Conservation (phyloP, 2,113 vertebrate species). For the Amphiprion percula region DNA sequence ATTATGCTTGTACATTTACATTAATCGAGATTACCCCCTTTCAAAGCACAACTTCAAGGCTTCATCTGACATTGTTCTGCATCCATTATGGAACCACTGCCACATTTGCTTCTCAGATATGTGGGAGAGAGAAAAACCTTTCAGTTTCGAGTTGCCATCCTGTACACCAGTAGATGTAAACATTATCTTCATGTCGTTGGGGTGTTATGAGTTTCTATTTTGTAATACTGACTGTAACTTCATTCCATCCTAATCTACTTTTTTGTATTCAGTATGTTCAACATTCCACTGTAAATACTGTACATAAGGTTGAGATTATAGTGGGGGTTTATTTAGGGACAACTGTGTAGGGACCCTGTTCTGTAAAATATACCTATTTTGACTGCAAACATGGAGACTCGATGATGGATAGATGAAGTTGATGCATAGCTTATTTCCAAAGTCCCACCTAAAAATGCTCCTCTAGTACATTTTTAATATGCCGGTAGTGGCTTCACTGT, state of each 20-base stretch:
- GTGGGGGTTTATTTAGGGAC: slow-evolving; percentile 75
- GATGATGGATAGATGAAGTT: slow-evolving; percentile 60
- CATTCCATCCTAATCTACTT: slow-evolving; percentile 80
- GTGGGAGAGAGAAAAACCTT: slow-evolving; percentile 25
- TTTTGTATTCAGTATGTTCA: slow-evolving; percentile 79
- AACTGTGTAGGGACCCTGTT: slow-evolving; percentile 64
- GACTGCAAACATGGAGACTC: slow-evolving; percentile 73
- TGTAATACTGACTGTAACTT: slow-evolving; percentile 74
- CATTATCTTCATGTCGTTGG: slow-evolving; percentile 69
- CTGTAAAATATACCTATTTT: slow-evolving; percentile 74
- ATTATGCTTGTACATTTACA: slow-evolving; percentile 29
- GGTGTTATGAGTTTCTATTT: slow-evolving; percentile 70
- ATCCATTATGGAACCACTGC: slow-evolving; percentile 66
- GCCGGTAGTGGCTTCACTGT: slow-evolving; percentile 74
- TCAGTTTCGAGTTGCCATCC: slow-evolving; percentile 37
- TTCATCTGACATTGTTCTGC: slow-evolving; percentile 32
- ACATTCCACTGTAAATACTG: slow-evolving; percentile 87
- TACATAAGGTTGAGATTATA: slow-evolving; percentile 80
- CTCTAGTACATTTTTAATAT: slow-evolving; percentile 69
- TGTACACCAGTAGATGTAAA: slow-evolving; percentile 62
- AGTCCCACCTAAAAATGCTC: slow-evolving; percentile 67
- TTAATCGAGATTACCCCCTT: slow-evolving; percentile 19
- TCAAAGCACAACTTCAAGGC: slow-evolving; percentile 72
- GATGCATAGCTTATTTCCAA: slow-evolving; percentile 76
- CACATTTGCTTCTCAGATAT: slow-evolving; percentile 54